phyloP scores from a whole-genome alignment of 2,797 vertebrate genomes.

The Rhyacichthys aspro region DNA sequence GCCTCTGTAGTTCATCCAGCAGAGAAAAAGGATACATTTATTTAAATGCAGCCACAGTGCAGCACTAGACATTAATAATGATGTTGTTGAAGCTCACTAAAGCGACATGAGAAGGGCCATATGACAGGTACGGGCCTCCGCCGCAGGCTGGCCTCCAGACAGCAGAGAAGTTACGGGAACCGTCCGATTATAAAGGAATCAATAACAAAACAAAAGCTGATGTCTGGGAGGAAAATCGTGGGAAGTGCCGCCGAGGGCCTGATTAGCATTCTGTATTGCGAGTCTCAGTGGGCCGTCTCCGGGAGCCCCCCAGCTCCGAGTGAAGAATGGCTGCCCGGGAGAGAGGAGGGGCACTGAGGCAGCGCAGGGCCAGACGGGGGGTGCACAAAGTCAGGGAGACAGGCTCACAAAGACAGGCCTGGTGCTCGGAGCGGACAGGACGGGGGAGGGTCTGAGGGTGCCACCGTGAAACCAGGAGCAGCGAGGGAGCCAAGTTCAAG shows the following conservation, averaged over 20 bases:
- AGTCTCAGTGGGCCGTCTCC: conserved; percentile 67
- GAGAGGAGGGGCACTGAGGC: conserved; percentile 59
- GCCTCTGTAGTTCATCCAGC: not conserved
- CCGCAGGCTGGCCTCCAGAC: conserved; percentile 64
- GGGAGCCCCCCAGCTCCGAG: conserved; percentile 60
- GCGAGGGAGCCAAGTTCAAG: conserved; percentile 73
- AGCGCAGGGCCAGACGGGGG: conserved; percentile 72
- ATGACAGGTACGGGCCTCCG: conserved; percentile 58
- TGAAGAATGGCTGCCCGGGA: conserved; percentile 68
- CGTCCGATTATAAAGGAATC: conserved; percentile 72
- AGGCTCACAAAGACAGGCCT: conserved; percentile 74
- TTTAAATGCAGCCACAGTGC: not conserved
- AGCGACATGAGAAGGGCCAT: conserved; percentile 29
- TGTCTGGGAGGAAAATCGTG: conserved; percentile 78
- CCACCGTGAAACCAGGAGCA: conserved; percentile 60
- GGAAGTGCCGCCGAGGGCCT: conserved; percentile 72
- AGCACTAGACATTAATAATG: conserved; percentile 31
- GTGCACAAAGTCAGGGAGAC: conserved; percentile 77
- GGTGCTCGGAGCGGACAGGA: conserved; percentile 34
- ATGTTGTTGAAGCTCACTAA: conserved; percentile 20
- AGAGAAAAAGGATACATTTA: not conserved
- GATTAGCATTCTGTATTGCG: conserved; percentile 79
- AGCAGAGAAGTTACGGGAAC: conserved; percentile 69
- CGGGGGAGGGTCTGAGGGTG: conserved; percentile 33
- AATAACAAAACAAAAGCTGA: conserved; percentile 78